These are phyloP conservation scores for Bursaphelenchus okinawaensis DNA, from an alignment of 2,888 invertebrate genomes.

Conservation along the genomic window DNA sequence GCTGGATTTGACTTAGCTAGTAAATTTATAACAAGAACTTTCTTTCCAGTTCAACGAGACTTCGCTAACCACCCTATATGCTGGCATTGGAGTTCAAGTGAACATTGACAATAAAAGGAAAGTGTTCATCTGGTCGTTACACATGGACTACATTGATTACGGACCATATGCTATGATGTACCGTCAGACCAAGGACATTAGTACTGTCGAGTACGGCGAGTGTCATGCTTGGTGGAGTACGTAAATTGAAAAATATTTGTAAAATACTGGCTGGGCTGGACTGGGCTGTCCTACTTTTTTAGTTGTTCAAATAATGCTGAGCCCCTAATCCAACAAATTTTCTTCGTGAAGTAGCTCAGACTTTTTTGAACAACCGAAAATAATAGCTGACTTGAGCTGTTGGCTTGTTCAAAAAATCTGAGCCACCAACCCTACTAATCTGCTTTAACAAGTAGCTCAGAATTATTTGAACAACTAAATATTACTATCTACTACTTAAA, in stretches of 20 bases:
- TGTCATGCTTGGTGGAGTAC: background rate
- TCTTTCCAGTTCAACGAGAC: background rate
- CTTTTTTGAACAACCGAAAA: too few relatives aligned
- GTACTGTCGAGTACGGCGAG: background rate
- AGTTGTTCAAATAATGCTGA: too few relatives aligned
- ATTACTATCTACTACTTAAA: background rate
- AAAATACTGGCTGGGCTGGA: background rate
- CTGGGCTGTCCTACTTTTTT: too few relatives aligned
- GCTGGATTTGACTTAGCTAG: background rate
- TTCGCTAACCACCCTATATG: background rate
- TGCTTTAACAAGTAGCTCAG: too few relatives aligned
- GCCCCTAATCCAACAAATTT: too few relatives aligned
- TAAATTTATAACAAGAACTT: background rate
- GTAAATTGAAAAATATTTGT: background rate
- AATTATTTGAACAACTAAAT: too few relatives aligned
- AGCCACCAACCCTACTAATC: too few relatives aligned
- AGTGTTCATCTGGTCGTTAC: slow-evolving; percentile 13
- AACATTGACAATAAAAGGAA: background rate
- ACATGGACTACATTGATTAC: slow-evolving; percentile 23
- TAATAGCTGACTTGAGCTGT: too few relatives aligned
- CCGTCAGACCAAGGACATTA: background rate
- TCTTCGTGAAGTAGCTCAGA: too few relatives aligned
- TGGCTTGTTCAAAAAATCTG: background rate
- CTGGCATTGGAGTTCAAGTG: slow-evolving; percentile 5
- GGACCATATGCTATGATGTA: slow-evolving; percentile 27